Conservation (phyloP, 2,113 vertebrate species). For the Anoplopoma fimbria region DNA sequence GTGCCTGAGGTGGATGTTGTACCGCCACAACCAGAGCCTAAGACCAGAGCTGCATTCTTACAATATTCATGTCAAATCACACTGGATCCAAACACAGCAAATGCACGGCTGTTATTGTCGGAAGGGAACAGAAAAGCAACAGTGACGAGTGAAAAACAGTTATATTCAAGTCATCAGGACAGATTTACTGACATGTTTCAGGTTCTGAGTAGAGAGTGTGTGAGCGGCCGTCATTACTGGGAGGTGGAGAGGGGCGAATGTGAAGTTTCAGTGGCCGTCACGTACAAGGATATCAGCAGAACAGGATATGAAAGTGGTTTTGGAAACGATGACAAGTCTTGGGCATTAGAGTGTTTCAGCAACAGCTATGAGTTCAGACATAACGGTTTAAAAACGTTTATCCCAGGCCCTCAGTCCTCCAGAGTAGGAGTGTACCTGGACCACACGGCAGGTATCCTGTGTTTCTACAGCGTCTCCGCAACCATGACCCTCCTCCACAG, state of each 20-base stretch:
- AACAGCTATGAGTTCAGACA: conserved; percentile 25
- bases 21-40: conserved; percentile 20
- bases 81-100: conserved; percentile 38
- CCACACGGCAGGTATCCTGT: not conserved
- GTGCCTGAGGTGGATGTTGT: not conserved
- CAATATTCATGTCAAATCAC: not conserved
- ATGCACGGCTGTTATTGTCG: not conserved
- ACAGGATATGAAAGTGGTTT: conserved; percentile 11
- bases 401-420: conserved; percentile 9
- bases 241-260: conserved; percentile 15
- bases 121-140: conserved; percentile 16
- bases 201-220: conserved; percentile 5
- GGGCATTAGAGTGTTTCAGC: conserved; percentile 21
- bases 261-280: conserved; percentile 9
- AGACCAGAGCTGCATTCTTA: conserved; percentile 24
- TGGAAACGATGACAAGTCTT: conserved; percentile 39
- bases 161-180: not conserved
- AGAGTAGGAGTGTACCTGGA: conserved; percentile 42
- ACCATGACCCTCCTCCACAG: conserved; percentile 37
- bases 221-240: conserved; percentile 32
- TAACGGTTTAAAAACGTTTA: not conserved
- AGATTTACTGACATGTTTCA: conserved; percentile 38
- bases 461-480: conserved; percentile 25
- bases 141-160: not conserved
- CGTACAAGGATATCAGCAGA: conserved; percentile 28